These are phyloP conservation scores for Lacerta bilineata DNA, from an alignment of 2,797 vertebrate genomes.

Conservation along the genomic window DNA sequence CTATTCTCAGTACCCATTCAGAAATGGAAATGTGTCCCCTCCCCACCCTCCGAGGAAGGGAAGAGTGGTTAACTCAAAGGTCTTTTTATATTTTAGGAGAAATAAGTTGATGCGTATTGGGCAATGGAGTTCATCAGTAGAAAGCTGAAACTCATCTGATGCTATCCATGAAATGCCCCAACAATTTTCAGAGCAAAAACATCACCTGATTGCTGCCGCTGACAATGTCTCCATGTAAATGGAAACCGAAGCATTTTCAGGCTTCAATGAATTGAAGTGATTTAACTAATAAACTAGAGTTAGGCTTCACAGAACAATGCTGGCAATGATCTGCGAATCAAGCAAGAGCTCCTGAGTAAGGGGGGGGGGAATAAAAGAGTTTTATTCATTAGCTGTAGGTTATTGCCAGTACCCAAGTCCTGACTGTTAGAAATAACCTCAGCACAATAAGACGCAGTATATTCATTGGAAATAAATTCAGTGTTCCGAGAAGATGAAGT, in stretches of 20 bases:
- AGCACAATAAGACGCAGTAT: conserved; percentile 33
- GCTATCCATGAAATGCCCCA: conserved; percentile 33
- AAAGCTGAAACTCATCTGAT: conserved; percentile 38
- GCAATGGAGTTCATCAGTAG: conserved; percentile 35
- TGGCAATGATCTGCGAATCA: conserved; percentile 33
- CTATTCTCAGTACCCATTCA: background rate
- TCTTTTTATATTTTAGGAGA: background rate
- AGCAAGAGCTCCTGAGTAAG: conserved; percentile 43
- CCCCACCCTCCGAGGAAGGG: background rate
- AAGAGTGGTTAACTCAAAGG: conserved; percentile 23
- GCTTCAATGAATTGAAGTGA: conserved; percentile 25
- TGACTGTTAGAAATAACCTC: conserved; percentile 11
- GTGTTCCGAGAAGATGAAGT: conserved; percentile 35
- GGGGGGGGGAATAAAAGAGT: background rate
- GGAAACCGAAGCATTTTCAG: background rate
- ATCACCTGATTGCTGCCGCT: background rate
- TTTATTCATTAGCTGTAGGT: conserved; percentile 32
- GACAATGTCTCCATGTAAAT: conserved; percentile 6
- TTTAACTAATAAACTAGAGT: conserved; percentile 59
- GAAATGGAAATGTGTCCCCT: background rate
- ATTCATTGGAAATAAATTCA: conserved; percentile 24
- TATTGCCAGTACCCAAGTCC: conserved; percentile 22
- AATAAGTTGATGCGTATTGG: conserved; percentile 19
- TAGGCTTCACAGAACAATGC: conserved; percentile 34
- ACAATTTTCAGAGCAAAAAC: conserved; percentile 7